A percentile compares a stretch with the other conserved stretches of the same genome.
These are phyloP conservation scores for Antennarius striatus DNA, from an alignment of 2,113 vertebrate genomes.

Conservation along the genomic window DNA sequence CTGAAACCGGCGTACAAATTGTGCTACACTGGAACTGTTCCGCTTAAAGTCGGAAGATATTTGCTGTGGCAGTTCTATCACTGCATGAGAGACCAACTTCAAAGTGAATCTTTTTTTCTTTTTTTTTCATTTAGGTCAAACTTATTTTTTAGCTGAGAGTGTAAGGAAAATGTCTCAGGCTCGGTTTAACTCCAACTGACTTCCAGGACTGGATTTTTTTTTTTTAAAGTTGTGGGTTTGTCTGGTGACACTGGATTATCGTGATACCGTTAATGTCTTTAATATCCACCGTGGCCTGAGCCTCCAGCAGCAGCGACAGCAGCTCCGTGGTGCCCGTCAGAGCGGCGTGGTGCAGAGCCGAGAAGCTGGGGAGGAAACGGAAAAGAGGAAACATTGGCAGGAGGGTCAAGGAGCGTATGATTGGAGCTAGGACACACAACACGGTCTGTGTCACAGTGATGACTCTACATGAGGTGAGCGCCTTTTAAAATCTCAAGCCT, in stretches of 20 bases:
- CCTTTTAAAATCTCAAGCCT: background rate
- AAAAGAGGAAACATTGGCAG: background rate
- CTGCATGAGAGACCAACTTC: constrained; percentile 41
- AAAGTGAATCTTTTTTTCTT: constrained; percentile 55
- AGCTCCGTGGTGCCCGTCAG: constrained; percentile 93
- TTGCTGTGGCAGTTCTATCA: constrained; percentile 24
- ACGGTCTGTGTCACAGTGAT: constrained; percentile 27
- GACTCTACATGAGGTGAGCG: background rate
- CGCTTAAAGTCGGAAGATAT: constrained; percentile 34
- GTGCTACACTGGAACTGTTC: constrained; percentile 11
- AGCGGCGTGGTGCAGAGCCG: constrained; percentile 91
- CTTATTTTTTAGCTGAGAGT: constrained; percentile 34
- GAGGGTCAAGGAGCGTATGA: background rate
- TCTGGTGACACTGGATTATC: background rate
- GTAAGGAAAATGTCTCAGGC: constrained; percentile 36
- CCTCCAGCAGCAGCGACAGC: constrained; percentile 90
- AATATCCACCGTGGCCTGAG: constrained; percentile 93
- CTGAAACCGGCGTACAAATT: constrained; percentile 23
- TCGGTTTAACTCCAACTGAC: constrained; percentile 27
- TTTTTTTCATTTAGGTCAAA: constrained; percentile 51
- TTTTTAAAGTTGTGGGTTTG: background rate
- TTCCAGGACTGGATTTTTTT: background rate
- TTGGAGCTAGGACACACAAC: constrained; percentile 2
- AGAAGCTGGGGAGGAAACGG: constrained; percentile 81
- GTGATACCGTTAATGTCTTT: constrained; percentile 92